Base-by-base conservation (phyloP, 2,797 vertebrate genomes). In the Columba guinea region DNA sequence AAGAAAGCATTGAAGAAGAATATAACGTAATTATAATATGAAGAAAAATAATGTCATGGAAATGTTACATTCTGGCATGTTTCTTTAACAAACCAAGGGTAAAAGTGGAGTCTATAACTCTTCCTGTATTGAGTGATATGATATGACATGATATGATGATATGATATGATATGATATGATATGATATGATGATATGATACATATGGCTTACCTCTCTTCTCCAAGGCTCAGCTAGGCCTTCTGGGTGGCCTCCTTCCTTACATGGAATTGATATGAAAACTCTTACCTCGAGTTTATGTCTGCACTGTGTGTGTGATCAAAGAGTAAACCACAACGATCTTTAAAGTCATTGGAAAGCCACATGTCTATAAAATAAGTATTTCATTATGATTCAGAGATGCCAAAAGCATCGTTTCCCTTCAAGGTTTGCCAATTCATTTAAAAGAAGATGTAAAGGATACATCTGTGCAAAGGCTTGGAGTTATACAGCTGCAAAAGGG, bases 341-440 rank as follows among this genome's bases (percentile, higher is more conserved):
- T 86, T 79, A 73, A 79, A 93, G 74, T 52, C 85, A 76, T 58
- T 3, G 3, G 85, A 94, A 93, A 92, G 64, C 62, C 5, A 3
- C 49, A 16, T 39, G 82, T 89, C 87, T 94, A 32, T 75, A 65
- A 93, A 73, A 91, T 75, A 71, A 21, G 2, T 41, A 81, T 87
- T 95, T 89, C 62, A 81, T 89, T 83, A 68, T 11, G 87, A 49
- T 78, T 60, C 73, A 65, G 69, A 55, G 69, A 84, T 65, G 84
- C 87, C 78, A 84, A 81, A 94, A 91, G 5, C 53, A 51, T 85
- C 4, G 2, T 78, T 91, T 94, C 37, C 94, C 89, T 96, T 95
- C 91, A 96, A 75, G 78, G 41, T 81, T 84, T 96, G 92, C 93
- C 87, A 94, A 26, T 60, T 88, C 46, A 10, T 78, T 71, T 84